Conservation (phyloP, 2,888 invertebrate species). For the Lasioglossum oenotherae region DNA sequence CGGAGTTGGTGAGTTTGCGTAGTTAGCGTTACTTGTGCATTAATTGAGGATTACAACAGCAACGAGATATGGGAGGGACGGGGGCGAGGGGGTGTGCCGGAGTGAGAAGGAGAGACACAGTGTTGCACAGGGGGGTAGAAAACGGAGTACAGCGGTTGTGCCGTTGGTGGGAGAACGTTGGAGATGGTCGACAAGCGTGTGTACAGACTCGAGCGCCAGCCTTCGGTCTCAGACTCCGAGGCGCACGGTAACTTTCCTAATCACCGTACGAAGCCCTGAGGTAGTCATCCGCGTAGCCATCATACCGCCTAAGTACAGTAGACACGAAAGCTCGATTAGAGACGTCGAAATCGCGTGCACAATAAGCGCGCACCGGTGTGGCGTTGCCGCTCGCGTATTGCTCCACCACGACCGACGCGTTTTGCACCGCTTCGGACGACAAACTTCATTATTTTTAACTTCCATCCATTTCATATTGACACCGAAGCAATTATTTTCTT, state of each 20-base stretch:
- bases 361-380: conserved; percentile 59
- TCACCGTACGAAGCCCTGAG: conserved; percentile 75
- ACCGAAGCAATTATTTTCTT: no score
- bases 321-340: conserved; percentile 80
- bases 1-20: conserved; percentile 72
- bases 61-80: conserved; percentile 63
- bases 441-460: neutral
- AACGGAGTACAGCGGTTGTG: neutral
- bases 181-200: conserved; percentile 66
- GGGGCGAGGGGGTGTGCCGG: conserved; percentile 5
- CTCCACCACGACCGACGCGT: neutral
- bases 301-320: conserved; percentile 72
- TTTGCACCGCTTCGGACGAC: neutral
- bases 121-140: conserved; percentile 16
- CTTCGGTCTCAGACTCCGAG: conserved; percentile 68
- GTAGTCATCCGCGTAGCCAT: conserved; percentile 74
- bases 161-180: conserved; percentile 13
- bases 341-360: conserved; percentile 77
- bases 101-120: neutral
- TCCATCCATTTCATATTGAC: no score
- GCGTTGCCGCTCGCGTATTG: neutral
- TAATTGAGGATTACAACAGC: conserved; percentile 78
- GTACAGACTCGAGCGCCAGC: conserved; percentile 63
- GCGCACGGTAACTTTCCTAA: conserved; percentile 77
- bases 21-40: conserved; percentile 76